phyloP scores from a whole-genome alignment of 2,888 invertebrate species.

The Oscheius sp. region DNA sequence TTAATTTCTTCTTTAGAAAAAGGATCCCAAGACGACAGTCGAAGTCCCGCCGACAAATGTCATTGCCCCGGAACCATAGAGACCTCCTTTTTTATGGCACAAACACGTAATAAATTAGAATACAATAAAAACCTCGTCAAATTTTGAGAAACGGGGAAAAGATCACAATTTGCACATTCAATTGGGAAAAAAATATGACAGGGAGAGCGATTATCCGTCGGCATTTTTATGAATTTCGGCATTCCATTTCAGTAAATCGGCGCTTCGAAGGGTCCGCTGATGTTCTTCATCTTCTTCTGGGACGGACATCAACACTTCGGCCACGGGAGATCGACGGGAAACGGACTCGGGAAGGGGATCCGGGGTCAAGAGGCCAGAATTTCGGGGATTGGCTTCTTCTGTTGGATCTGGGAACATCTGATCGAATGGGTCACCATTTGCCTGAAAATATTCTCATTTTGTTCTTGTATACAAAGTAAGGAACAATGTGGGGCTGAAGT shows the following conservation, averaged over 20 bases:
- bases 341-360: conserved; percentile 28
- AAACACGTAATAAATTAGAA: not conserved
- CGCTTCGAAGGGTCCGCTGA: conserved; percentile 44
- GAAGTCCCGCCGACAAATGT: not conserved
- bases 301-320: conserved; percentile 47
- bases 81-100: not conserved
- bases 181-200: not conserved
- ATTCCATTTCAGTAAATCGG: conserved; percentile 45
- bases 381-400: conserved; percentile 37
- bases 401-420: conserved; percentile 46
- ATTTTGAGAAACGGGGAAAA: too few relatives aligned
- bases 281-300: conserved; percentile 57
- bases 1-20: not conserved
- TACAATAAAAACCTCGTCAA: not conserved
- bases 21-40: not conserved
- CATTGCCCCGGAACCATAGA: not conserved
- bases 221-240: conserved; percentile 23
- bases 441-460: conserved; percentile 10
- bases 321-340: conserved; percentile 38
- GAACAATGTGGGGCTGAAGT: not conserved
- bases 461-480: not conserved
- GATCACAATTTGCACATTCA: too few relatives aligned
- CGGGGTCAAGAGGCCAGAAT: conserved; percentile 17
- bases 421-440: conserved; percentile 37
- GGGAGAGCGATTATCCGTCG: not conserved